Evolutionary conservation across 2,888 invertebrate genomes (phyloP).

Genomic region (Drosophila fulvimacula): DNA sequence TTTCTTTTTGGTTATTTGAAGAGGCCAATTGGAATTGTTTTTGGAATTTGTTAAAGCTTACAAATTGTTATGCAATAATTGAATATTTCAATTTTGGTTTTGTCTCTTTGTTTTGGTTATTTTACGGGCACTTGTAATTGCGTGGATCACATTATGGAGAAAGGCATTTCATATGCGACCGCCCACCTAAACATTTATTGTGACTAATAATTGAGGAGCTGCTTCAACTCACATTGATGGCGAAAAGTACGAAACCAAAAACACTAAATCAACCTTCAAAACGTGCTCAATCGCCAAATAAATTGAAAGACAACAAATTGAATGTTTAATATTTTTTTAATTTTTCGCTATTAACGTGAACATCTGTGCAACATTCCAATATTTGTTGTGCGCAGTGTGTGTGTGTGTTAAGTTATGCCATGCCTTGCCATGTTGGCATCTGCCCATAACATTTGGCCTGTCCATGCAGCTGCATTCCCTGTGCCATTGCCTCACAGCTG

Average conservation of each 20-base stretch:
- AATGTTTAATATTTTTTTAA: constrained; percentile 30
- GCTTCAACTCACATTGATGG: constrained; percentile 34
- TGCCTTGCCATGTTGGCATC: constrained; percentile 51
- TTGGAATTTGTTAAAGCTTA: constrained; percentile 32
- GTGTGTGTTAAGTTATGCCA: constrained; percentile 58
- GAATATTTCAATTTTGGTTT: constrained; percentile 33
- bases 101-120: neutral
- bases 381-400: neutral
- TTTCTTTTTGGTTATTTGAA: constrained; percentile 23
- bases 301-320: constrained; percentile 42
- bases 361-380: constrained; percentile 72
- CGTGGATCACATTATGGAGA: constrained; percentile 57
- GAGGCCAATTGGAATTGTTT: constrained; percentile 48
- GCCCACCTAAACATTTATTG: constrained; percentile 3
- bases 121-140: constrained; percentile 55
- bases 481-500: constrained; percentile 23
- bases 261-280: constrained; percentile 55
- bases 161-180: constrained; percentile 42
- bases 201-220: constrained; percentile 55
- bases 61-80: constrained; percentile 58
- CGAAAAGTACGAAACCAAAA: neutral
- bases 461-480: constrained; percentile 48
- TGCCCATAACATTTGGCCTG: constrained; percentile 39
- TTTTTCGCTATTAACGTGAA: constrained; percentile 41
- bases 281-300: constrained; percentile 62